phyloP scores from a whole-genome alignment of 1,140 invertebrate species.

The Zaprionus camerounensis region DNA sequence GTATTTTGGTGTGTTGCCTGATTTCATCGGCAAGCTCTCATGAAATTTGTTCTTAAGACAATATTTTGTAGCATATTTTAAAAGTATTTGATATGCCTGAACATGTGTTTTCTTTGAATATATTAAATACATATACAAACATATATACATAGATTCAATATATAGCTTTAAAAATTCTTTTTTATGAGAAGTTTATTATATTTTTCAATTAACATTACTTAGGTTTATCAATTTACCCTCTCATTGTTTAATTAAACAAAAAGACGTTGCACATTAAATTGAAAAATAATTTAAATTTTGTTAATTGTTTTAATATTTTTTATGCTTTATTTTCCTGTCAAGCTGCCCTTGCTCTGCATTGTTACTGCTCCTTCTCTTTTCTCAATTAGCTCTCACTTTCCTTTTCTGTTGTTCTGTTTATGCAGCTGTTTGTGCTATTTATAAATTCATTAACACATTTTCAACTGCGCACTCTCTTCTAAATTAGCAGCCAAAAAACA shows the following conservation, averaged over 20 bases:
- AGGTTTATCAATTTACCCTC: no score
- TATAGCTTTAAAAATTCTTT: background rate
- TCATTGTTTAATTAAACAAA: no score
- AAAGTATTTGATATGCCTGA: background rate
- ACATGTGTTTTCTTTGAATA: background rate
- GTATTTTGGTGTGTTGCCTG: constrained; percentile 25
- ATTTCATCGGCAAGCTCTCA: constrained; percentile 27
- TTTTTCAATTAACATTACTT: no score
- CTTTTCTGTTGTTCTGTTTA: constrained; percentile 35
- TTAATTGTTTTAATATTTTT: background rate
- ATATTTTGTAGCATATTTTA: background rate
- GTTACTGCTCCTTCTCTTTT: background rate
- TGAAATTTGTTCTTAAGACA: constrained; percentile 1
- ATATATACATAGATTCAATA: background rate
- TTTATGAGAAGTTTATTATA: background rate
- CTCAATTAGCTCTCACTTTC: constrained; percentile 23
- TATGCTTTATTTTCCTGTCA: background rate
- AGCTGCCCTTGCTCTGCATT: constrained; percentile 13
- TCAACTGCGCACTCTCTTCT: constrained; percentile 14
- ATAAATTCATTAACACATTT: constrained; percentile 69
- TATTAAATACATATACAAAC: constrained; percentile 4
- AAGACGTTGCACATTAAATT: no score
- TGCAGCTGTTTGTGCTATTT: constrained; percentile 76
- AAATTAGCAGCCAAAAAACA: constrained; percentile 11
- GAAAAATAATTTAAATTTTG: background rate